Conservation (phyloP, 2,797 vertebrate species). For the Bradypodion ventrale region DNA sequence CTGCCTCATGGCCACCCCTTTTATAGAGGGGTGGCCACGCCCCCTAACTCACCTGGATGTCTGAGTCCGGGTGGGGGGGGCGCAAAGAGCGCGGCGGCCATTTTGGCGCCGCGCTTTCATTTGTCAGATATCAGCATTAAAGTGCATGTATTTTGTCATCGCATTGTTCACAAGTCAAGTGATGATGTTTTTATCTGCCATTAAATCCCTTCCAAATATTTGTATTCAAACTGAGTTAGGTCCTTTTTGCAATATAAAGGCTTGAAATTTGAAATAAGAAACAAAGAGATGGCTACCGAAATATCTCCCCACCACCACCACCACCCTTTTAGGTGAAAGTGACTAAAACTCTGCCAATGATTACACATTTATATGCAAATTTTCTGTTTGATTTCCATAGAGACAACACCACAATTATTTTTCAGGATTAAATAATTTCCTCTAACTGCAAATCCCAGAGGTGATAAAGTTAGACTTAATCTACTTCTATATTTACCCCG, state of each 20-base stretch:
- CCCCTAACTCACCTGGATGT: too few relatives aligned
- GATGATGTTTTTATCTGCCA: too few relatives aligned
- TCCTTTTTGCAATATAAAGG: background rate
- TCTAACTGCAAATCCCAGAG: background rate
- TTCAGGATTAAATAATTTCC: background rate
- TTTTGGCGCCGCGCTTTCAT: too few relatives aligned
- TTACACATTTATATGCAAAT: constrained; percentile 3
- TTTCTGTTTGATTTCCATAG: background rate
- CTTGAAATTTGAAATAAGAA: background rate
- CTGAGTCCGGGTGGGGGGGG: too few relatives aligned
- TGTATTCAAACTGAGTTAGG: background rate
- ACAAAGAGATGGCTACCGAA: background rate
- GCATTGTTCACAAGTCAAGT: too few relatives aligned
- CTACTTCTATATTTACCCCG: background rate
- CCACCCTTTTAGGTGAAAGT: background rate
- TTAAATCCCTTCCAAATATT: background rate
- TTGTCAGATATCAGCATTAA: too few relatives aligned
- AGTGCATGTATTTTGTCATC: too few relatives aligned
- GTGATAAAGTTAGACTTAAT: constrained; percentile 1
- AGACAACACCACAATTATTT: background rate
- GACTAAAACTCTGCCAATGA: background rate
- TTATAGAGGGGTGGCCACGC: too few relatives aligned
- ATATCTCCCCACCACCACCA: too few relatives aligned
- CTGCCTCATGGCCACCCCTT: too few relatives aligned
- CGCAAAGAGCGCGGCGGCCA: too few relatives aligned